Evolutionary conservation across 2,888 invertebrate species (phyloP), one percentile per base, ranked within the genome.

Genomic region (Nomada ruficornis): DNA sequence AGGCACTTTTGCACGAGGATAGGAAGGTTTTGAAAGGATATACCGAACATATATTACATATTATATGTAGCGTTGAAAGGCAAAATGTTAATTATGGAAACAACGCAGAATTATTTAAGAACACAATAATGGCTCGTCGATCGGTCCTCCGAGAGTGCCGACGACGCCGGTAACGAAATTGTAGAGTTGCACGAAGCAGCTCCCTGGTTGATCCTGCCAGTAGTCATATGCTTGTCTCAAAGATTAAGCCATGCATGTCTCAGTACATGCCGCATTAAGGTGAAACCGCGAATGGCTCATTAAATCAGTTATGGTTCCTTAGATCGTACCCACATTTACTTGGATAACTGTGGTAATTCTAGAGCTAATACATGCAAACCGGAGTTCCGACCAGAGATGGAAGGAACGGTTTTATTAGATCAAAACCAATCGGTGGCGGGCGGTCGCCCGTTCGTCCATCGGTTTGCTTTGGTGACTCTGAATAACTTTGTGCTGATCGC

Each of bases 201-300:
- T 86, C 85, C 84, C 84, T 88, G 94, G 94, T 94, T 94, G 94
- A 94, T 94, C 94, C 94, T 94, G 94, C 94, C 94, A 94, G 94
- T 94, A 94, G 93, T 95, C 94, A 95, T 95, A 95, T 95, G 95
- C 95, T 96, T 95, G 95, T 95, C 95, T 96, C 95, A 95, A 95
- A 95, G 95, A 95, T 95, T 95, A 95, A 95, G 95, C 95, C 95
- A 95, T 95, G 95, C 95, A 95, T 95, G 95, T 95, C 94, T 95
- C 94, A 95, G 95, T 95, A 94, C 95, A 95, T 94, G 94, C 95
- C 94, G 91, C 91, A 93, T 93, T 94, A 94, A 94, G 94, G 95
- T 94, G 94, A 95, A 94, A 95, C 95, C 94, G 95, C 91, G 94
- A 95, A 95, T 94, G 95, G 95, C 95, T 95, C 95, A 95, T 95